Percentiles rank a stretch among this genome's conserved stretches.
Evolutionary conservation across 2,113 vertebrate species (phyloP).

Genomic region (Ammodramus savannarum): DNA sequence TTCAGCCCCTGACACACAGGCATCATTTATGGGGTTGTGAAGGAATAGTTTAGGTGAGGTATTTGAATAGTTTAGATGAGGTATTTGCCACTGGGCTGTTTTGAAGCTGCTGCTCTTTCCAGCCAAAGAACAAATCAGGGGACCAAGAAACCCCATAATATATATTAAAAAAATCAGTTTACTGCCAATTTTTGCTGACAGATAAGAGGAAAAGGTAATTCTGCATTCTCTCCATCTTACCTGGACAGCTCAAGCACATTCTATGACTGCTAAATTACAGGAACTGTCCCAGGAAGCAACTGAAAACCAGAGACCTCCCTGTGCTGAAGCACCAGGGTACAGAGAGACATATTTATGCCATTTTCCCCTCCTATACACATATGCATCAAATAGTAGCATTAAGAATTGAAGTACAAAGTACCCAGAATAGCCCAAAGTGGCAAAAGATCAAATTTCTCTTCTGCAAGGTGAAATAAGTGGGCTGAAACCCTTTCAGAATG

Average conservation of each 20-base stretch:
- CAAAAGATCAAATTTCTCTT: background rate
- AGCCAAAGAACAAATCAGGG: background rate
- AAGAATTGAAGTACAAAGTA: background rate
- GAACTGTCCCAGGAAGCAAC: background rate
- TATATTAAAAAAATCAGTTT: background rate
- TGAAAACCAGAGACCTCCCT: background rate
- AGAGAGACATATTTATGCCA: background rate
- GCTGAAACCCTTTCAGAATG: background rate
- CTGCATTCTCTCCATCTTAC: background rate
- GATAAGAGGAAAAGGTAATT: background rate
- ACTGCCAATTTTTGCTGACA: background rate
- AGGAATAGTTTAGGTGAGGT: background rate
- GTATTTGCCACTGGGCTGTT: background rate
- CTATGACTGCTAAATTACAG: background rate
- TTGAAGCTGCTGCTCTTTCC: background rate
- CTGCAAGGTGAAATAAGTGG: background rate
- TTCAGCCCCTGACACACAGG: background rate
- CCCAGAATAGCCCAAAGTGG: background rate
- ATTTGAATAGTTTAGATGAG: background rate
- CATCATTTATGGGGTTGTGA: background rate
- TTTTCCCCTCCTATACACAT: background rate
- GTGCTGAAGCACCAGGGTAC: background rate
- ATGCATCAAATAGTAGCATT: background rate
- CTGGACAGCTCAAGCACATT: background rate
- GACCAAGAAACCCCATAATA: background rate